phyloP scores from a whole-genome alignment of 2,888 invertebrate species.

The Andrena bicolor region DNA sequence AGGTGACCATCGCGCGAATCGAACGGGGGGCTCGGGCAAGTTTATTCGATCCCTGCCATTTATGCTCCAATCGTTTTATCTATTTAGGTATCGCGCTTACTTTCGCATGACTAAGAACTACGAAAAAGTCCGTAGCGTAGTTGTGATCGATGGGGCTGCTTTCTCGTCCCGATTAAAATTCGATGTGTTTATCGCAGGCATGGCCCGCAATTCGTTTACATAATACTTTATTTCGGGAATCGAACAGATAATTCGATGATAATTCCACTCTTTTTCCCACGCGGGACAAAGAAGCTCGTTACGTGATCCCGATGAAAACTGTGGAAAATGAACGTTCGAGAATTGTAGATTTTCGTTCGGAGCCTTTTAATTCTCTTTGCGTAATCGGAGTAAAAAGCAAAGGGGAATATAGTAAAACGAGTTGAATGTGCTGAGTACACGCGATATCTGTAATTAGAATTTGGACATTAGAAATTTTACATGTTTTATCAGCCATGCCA shows the following conservation, averaged over 20 bases:
- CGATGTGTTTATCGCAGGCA: background rate
- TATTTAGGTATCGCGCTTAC: slow-evolving; percentile 37
- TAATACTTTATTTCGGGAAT: background rate
- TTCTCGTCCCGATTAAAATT: slow-evolving; percentile 23
- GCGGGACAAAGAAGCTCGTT: slow-evolving; percentile 11
- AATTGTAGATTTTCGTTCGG: no score
- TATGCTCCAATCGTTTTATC: slow-evolving; percentile 47
- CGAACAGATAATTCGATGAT: background rate
- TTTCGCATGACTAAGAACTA: slow-evolving; percentile 51
- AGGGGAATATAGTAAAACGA: no score
- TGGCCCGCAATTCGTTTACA: slow-evolving; percentile 17
- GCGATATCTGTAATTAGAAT: background rate
- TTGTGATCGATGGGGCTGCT: slow-evolving; percentile 4
- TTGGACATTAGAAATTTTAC: background rate
- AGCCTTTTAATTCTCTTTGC: no score
- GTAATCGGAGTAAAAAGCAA: no score
- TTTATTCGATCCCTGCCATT: slow-evolving; percentile 51
- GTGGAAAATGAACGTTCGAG: background rate
- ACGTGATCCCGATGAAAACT: background rate
- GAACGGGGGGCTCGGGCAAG: background rate
- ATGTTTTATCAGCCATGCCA: no score
- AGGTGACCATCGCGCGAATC: slow-evolving; percentile 1
- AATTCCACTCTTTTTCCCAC: background rate
- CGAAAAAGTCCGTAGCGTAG: slow-evolving; percentile 42
- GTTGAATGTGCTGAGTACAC: no score